These are phyloP conservation scores for Mycalesis mineus DNA, from an alignment of 2,888 invertebrate genomes.

Conservation along the genomic window DNA sequence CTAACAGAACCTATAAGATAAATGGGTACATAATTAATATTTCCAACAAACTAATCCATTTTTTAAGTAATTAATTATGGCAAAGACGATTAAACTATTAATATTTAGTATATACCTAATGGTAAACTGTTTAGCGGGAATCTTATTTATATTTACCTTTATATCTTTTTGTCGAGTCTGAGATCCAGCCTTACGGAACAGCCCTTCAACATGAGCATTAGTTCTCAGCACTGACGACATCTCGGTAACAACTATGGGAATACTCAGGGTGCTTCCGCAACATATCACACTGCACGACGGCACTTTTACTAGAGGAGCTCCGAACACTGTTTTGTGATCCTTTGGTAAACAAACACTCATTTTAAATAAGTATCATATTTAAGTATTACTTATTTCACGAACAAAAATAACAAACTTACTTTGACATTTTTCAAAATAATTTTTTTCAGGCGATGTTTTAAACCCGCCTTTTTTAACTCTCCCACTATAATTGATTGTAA, in stretches of 20 bases:
- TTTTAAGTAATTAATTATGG: too few species aligned
- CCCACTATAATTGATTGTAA: conserved; percentile 78
- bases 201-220: conserved; percentile 86
- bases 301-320: conserved; percentile 68
- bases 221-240: conserved; percentile 83
- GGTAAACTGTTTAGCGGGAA: too few species aligned
- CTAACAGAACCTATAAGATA: too few species aligned
- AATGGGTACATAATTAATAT: too few species aligned
- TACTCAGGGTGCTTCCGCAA: conserved; percentile 83
- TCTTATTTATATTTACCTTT: conserved; percentile 70
- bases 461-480: conserved; percentile 83
- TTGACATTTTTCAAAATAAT: conserved; percentile 75
- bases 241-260: conserved; percentile 85
- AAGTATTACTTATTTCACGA: background rate
- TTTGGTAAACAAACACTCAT: conserved; percentile 33
- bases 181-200: conserved; percentile 94
- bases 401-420: conserved; percentile 47
- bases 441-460: conserved; percentile 85
- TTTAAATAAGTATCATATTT: background rate
- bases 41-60: too few species aligned
- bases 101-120: too few species aligned
- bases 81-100: too few species aligned
- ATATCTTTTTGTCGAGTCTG: conserved; percentile 89
- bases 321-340: conserved; percentile 72
- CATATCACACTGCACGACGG: conserved; percentile 77